phyloP scores from a whole-genome alignment of 1,140 invertebrate species.

The Helicoverpa armigera region DNA sequence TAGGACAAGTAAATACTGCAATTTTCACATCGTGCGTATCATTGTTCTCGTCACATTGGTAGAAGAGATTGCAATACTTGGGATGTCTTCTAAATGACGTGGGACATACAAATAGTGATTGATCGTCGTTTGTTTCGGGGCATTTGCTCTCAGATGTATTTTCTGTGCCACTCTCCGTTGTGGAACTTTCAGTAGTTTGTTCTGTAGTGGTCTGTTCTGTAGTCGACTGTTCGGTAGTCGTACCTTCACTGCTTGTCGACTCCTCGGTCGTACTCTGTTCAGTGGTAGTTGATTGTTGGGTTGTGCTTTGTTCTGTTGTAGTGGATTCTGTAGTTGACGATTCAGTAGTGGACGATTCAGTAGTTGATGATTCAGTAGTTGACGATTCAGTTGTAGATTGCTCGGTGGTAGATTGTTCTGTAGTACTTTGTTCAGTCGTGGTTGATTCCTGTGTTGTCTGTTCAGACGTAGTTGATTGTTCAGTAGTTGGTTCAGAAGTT shows the following conservation, averaged over 20 bases:
- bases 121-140: slow-evolving; percentile 88
- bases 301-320: slow-evolving; percentile 57
- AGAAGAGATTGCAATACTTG: slow-evolving; percentile 94
- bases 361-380: slow-evolving; percentile 55
- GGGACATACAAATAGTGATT: slow-evolving; percentile 91
- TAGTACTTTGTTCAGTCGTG: slow-evolving; percentile 47
- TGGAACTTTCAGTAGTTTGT: slow-evolving; percentile 64
- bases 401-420: slow-evolving; percentile 50
- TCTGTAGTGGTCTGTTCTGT: slow-evolving; percentile 58
- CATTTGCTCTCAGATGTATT: slow-evolving; percentile 76
- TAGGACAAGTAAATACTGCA: slow-evolving; percentile 91
- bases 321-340: slow-evolving; percentile 50
- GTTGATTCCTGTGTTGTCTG: slow-evolving; percentile 57
- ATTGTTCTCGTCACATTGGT: slow-evolving; percentile 91
- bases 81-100: slow-evolving; percentile 94
- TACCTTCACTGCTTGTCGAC: slow-evolving; percentile 54
- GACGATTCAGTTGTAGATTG: slow-evolving; percentile 59
- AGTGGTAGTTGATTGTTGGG: slow-evolving; percentile 57
- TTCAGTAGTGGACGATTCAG: slow-evolving; percentile 56
- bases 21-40: slow-evolving; percentile 91
- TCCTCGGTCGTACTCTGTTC: slow-evolving; percentile 61
- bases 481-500: slow-evolving; percentile 58
- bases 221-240: slow-evolving; percentile 62
- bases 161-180: slow-evolving; percentile 65
- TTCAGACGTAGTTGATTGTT: slow-evolving; percentile 52